phyloP scores from a whole-genome alignment of 1,140 invertebrate genomes.

The Drosophila truncata region DNA sequence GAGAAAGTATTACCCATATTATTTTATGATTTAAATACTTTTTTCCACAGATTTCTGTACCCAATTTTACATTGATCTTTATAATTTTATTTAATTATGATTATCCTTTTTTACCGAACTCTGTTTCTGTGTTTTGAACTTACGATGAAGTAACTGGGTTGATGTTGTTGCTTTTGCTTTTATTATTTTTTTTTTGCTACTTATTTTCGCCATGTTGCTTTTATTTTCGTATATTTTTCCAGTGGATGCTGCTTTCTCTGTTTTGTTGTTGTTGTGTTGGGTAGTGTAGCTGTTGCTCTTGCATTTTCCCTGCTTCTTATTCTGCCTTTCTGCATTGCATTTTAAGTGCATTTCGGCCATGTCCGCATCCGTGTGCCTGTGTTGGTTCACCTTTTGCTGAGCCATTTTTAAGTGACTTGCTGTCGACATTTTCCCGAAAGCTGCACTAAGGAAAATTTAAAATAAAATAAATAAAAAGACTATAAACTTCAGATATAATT shows the following conservation, averaged over 20 bases:
- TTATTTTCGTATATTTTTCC: conserved; percentile 18
- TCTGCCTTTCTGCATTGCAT: conserved; percentile 52
- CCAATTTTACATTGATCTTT: not conserved
- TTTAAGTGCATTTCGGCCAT: conserved; percentile 76
- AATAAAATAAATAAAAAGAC: not conserved
- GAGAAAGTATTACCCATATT: not conserved
- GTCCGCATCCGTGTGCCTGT: conserved; percentile 34
- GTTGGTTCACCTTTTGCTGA: conserved; percentile 54
- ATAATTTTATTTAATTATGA: not conserved
- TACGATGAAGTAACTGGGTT: not conserved
- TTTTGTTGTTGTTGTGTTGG: conserved; percentile 4
- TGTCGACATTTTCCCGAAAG: conserved; percentile 60
- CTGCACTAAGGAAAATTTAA: not conserved
- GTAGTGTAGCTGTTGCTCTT: conserved; percentile 8
- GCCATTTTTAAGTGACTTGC: conserved; percentile 82
- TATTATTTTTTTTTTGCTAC: conserved; percentile 25
- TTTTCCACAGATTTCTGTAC: not conserved
- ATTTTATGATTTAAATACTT: not conserved
- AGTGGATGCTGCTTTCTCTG: conserved; percentile 18
- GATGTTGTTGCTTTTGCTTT: not conserved
- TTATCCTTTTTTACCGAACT: not conserved
- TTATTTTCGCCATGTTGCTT: conserved; percentile 26
- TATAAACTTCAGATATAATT: not conserved
- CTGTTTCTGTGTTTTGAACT: not conserved
- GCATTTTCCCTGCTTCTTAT: conserved; percentile 17